phyloP scores from a whole-genome alignment of 1,140 invertebrate species.

The Heliconius himera region DNA sequence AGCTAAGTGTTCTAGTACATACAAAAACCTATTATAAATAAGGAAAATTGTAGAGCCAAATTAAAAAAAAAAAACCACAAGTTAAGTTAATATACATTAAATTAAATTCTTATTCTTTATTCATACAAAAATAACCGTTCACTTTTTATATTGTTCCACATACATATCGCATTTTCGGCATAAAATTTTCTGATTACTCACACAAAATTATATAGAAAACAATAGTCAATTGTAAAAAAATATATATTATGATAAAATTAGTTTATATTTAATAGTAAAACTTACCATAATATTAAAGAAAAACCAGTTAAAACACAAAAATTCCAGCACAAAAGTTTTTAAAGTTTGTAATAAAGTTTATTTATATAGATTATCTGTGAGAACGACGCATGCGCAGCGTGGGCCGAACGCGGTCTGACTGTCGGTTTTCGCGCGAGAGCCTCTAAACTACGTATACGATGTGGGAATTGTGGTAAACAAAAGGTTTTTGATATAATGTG shows the following conservation, averaged over 20 bases:
- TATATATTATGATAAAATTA: not conserved
- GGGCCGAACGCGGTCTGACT: slow-evolving; percentile 52
- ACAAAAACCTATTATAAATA: not conserved
- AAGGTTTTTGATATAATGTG: slow-evolving; percentile 25
- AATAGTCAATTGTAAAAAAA: not conserved
- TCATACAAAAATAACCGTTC: not conserved
- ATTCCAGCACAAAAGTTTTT: slow-evolving; percentile 40
- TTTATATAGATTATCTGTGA: slow-evolving; percentile 60
- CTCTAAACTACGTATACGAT: slow-evolving; percentile 35
- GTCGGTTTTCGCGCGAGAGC: slow-evolving; percentile 67
- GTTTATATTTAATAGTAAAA: slow-evolving; percentile 14
- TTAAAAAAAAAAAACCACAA: too few species aligned
- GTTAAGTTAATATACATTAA: not conserved
- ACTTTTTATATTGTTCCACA: not conserved
- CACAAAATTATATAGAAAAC: not conserved
- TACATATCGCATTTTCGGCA: slow-evolving; percentile 3
- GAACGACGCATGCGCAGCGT: slow-evolving; percentile 63
- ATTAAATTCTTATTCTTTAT: not conserved
- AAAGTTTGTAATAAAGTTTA: slow-evolving; percentile 38
- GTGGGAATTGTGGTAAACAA: slow-evolving; percentile 35
- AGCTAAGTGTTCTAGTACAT: not conserved
- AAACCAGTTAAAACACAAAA: slow-evolving; percentile 27
- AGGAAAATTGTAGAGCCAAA: not conserved
- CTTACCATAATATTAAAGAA: slow-evolving; percentile 53
- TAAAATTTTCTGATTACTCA: not conserved